Base-by-base conservation (phyloP, 1,140 invertebrate species). In the Platyscapa corneri region DNA sequence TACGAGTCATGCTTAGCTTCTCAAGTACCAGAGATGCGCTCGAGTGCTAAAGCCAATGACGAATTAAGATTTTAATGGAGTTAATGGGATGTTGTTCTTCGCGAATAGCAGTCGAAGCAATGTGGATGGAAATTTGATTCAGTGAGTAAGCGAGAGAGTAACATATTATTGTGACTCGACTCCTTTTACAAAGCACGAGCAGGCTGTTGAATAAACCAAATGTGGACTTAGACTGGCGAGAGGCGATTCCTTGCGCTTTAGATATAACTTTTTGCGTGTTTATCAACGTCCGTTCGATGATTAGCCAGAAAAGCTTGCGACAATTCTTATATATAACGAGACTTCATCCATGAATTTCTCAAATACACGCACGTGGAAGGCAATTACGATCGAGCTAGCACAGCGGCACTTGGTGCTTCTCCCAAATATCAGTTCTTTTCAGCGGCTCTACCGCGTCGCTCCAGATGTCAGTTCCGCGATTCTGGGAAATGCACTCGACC, bases 11-110 rank as follows among this genome's bases (percentile, higher is more conserved):
- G n/a, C 34, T 3, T n/a, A 6, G 7, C 27, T 3, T 30, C 23
- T 0, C 76, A 56, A 23, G 49, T 46, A 77, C n/a, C 39, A 20
- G 76, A 56, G 20, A 42, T 10, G 1, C 18, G 70, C 0, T 42
- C 37, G 42, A 16, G 39, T 23, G 34, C 42, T 0, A 42, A n/a
- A 76, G 42, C 23, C n/a, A 76, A 76, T 32, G n/a, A 34, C 30
- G 42, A 76, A 23, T 77, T 42, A 39, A 32, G 42, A 77, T 77
- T 79, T 79, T 23, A 27, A n/a, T 64, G 3, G 18, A 79, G 18
- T 32, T 64, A 79, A 64, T 39, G 32, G 23, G 6, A 0, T 8
- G 32, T n/a, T 78, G 30, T 78, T 60, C 34, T 37, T 34, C 37
- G 18, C 10, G 46, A 20, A 30, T 46, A 49, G 18, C 67, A 39